Base-by-base conservation (phyloP, 2,888 invertebrate genomes). In the Acanthosoma haemorrhoidale region DNA sequence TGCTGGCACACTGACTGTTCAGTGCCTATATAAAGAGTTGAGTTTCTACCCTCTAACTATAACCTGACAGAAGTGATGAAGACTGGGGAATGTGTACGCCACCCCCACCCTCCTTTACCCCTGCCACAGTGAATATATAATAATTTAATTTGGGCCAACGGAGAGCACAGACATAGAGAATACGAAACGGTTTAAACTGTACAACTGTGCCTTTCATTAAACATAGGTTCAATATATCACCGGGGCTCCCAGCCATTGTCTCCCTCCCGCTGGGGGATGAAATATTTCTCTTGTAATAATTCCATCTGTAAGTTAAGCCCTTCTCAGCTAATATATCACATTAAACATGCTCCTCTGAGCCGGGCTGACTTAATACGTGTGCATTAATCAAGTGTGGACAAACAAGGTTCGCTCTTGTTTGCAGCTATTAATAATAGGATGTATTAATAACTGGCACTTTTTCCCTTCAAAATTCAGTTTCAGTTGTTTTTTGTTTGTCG, bases 311-410 rank as follows among this genome's bases (percentile, higher is more conserved):
- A 25, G n/a, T 25, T 25, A 25, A 25, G 25, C 51, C 51, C 32
- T 51, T 2, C 51, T 51, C 51, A 25, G 51, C n/a, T 51, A 51
- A 51, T 51, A 51, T 51, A 51, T 51, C 51, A 51, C 21, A 51
- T 51, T 51, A 25, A 51, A 51, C 51, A 51, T 51, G 25, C 25
- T 5, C 13, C 25, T 21, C 29, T 51, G 25, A 25, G n/a, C n/a
- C n/a, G n/a, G n/a, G n/a, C n/a, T n/a, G n/a, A 25, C 51, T 51
- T 51, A 51, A 51, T 51, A 13, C 51, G 9, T 18, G 41, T 18
- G n/a, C n/a, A 41, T 41, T 41, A 41, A 41, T 41, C 41, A 41
- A 41, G n/a, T 18, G 1, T 9, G 8, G 1, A 41, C 41, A 18
- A 41, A 18, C 41, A 8, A n/a, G 5, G 41, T 1, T 4, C 8